These are phyloP conservation scores for Pectinophora gossypiella DNA, from an alignment of 1,140 invertebrate species.

Conservation along the genomic window DNA sequence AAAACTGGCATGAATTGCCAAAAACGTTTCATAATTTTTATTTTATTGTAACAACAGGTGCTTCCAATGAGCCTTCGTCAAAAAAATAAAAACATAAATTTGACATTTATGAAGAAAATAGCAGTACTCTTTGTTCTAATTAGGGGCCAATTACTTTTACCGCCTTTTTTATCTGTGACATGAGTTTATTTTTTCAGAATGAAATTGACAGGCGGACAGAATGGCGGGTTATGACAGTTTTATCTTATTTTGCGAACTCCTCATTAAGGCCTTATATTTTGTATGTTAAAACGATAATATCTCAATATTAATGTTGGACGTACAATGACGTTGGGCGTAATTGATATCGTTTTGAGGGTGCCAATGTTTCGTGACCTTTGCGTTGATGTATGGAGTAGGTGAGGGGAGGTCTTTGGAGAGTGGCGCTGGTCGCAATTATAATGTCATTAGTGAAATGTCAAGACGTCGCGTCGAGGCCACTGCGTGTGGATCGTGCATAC, in stretches of 20 bases:
- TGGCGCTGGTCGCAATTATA: slow-evolving; percentile 25
- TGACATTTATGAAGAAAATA: not conserved
- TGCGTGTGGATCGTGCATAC: slow-evolving; percentile 7
- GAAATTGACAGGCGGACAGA: not conserved
- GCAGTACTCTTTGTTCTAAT: not conserved
- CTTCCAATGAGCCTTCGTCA: not conserved
- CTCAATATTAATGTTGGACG: not conserved
- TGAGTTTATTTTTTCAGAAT: not conserved
- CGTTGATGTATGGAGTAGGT: not conserved
- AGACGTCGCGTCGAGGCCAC: slow-evolving; percentile 20
- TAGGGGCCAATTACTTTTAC: not conserved
- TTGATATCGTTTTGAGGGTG: slow-evolving; percentile 3
- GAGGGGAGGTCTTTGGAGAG: not conserved
- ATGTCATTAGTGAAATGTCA: slow-evolving; percentile 33
- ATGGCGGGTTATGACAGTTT: slow-evolving; percentile 1
- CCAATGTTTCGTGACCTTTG: not conserved
- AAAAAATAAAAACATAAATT: not conserved
- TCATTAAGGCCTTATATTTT: not conserved
- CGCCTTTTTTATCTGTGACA: not conserved
- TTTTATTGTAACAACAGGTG: not conserved
- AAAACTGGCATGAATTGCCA: not conserved
- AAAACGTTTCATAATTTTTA: not conserved
- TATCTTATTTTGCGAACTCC: not conserved
- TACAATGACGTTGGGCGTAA: slow-evolving; percentile 5
- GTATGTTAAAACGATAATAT: slow-evolving; percentile 5